These are phyloP conservation scores for Actinostola sp. DNA, from an alignment of 92 coral and sea anemone species.

Conservation along the genomic window DNA sequence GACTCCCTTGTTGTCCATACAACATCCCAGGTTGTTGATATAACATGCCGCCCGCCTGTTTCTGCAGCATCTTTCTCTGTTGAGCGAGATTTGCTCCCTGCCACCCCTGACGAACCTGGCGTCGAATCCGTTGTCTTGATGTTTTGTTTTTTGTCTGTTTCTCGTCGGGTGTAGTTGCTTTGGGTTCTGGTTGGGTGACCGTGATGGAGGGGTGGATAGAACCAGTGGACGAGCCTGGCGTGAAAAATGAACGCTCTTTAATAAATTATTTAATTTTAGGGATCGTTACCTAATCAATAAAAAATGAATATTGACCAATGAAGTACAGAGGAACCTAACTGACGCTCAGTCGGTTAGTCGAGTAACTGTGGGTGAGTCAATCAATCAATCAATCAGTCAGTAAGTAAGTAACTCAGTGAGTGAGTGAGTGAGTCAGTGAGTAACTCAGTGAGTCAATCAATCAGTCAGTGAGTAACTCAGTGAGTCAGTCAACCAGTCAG, in stretches of 20 bases:
- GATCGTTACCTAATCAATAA: too few species aligned
- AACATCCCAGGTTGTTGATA: slow-evolving; percentile 53
- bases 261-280: too few species aligned
- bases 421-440: too few species aligned
- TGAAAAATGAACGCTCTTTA: slow-evolving; percentile 61
- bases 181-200: slow-evolving; percentile 44
- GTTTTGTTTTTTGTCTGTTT: slow-evolving; percentile 65
- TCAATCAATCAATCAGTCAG: too few species aligned
- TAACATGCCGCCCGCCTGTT: slow-evolving; percentile 27
- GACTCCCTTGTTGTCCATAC: slow-evolving; percentile 50
- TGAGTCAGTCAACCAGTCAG: too few species aligned
- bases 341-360: too few species aligned
- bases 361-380: too few species aligned
- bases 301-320: too few species aligned
- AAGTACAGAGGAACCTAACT: too few species aligned
- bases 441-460: too few species aligned
- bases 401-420: too few species aligned
- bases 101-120: slow-evolving; percentile 42
- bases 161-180: slow-evolving; percentile 50
- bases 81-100: slow-evolving; percentile 42
- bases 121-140: slow-evolving; percentile 42
- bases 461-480: too few species aligned
- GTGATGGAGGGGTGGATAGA: slow-evolving; percentile 34
- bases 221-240: slow-evolving; percentile 51
- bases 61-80: slow-evolving; percentile 58